A percentile compares a stretch with the other conserved stretches of the same genome.
These are phyloP conservation scores for Prenolepis imparis DNA, from an alignment of 2,888 invertebrate species.

Conservation along the genomic window DNA sequence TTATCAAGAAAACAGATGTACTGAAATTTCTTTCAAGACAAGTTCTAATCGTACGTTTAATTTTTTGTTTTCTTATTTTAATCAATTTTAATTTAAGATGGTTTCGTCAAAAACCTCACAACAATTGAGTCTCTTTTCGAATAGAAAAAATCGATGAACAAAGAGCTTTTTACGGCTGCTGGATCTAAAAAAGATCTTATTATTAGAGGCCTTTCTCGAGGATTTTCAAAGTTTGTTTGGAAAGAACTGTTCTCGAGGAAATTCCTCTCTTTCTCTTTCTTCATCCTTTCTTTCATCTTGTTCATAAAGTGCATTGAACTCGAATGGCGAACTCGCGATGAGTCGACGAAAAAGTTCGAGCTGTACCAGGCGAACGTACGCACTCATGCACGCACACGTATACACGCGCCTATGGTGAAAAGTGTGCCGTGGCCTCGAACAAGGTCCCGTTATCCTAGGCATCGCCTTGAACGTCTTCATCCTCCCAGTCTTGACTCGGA, in stretches of 20 bases:
- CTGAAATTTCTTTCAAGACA: not conserved
- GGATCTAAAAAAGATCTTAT: not conserved
- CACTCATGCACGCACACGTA: conserved; percentile 44
- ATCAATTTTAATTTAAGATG: not conserved
- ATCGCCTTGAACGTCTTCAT: conserved; percentile 79
- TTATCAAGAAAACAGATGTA: not conserved
- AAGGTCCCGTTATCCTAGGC: conserved; percentile 83
- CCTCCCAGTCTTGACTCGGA: conserved; percentile 83
- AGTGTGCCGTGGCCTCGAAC: conserved; percentile 86
- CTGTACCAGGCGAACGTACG: conserved; percentile 50
- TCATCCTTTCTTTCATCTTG: not conserved
- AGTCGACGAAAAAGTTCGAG: conserved; percentile 63
- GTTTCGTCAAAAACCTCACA: not conserved
- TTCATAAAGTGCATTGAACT: conserved; percentile 72
- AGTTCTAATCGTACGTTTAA: not conserved
- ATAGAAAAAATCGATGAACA: not conserved
- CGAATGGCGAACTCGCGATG: conserved; percentile 68
- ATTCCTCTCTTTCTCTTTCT: not conserved
- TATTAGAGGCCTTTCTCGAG: not conserved
- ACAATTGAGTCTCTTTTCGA: not conserved
- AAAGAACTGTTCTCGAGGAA: not conserved
- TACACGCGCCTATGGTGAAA: conserved; percentile 70
- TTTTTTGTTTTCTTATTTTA: not conserved
- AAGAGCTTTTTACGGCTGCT: not conserved
- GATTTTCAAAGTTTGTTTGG: not conserved